Evolutionary conservation across 2,888 invertebrate species (phyloP).

Genomic region (Sinodicranocentrus sp.): DNA sequence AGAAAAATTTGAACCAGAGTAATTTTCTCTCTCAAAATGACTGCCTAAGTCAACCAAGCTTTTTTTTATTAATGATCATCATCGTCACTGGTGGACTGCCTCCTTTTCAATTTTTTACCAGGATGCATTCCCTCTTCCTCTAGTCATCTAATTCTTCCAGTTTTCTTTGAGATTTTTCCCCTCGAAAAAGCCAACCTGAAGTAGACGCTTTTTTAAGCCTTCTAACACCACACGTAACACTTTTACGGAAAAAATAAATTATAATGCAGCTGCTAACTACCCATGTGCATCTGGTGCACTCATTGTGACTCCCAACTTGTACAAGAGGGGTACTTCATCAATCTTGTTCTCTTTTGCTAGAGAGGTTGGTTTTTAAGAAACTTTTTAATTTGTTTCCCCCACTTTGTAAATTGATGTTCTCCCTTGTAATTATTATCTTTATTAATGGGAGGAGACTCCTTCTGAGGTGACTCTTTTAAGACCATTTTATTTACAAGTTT

Average conservation of each 20-base stretch:
- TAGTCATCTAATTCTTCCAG: too few relatives aligned
- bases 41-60: constrained; percentile 1
- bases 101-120: too few relatives aligned
- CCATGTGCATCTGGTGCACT: constrained; percentile 38
- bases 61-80: constrained; percentile 13
- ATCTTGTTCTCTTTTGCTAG: constrained; percentile 24
- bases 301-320: not conserved
- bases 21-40: constrained; percentile 12
- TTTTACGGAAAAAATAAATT: constrained; percentile 35
- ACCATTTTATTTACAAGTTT: constrained; percentile 5
- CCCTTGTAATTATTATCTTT: constrained; percentile 20
- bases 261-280: constrained; percentile 34
- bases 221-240: constrained; percentile 5
- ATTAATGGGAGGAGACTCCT: constrained; percentile 38
- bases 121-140: too few relatives aligned
- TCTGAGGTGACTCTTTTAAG: not conserved
- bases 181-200: too few relatives aligned
- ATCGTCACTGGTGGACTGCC: not conserved
- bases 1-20: not conserved
- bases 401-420: constrained; percentile 42
- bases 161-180: too few relatives aligned
- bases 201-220: constrained; percentile 22
- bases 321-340: constrained; percentile 32
- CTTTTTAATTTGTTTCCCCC: constrained; percentile 27
- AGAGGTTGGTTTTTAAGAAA: constrained; percentile 1